A percentile compares a stretch with the other conserved stretches of the same genome.
phyloP scores from a whole-genome alignment of 1,140 invertebrate species.

The Solenopsis invicta region DNA sequence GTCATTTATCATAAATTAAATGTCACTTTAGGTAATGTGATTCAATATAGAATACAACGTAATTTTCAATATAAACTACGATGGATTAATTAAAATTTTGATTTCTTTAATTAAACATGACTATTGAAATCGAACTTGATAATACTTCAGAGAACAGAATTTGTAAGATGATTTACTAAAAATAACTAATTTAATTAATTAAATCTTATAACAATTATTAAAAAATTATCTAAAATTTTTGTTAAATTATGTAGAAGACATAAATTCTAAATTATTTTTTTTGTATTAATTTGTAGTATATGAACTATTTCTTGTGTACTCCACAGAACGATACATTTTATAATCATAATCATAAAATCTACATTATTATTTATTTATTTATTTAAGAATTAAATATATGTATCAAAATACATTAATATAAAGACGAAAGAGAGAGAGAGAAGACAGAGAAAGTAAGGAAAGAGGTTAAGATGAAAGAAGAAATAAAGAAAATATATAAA shows the following conservation, averaged over 20 bases:
- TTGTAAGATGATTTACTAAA: constrained; percentile 65
- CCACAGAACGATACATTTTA: background rate
- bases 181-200: background rate
- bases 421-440: background rate
- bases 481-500: background rate
- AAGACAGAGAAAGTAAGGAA: background rate
- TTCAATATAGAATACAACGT: background rate
- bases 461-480: background rate
- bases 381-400: background rate
- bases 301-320: background rate
- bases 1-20: constrained; percentile 14
- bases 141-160: constrained; percentile 75
- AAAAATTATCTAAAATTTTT: background rate
- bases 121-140: constrained; percentile 77
- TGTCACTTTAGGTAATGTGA: constrained; percentile 1
- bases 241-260: background rate
- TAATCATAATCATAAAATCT: background rate
- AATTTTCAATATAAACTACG: constrained; percentile 10
- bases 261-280: constrained; percentile 9
- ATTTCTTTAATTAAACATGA: constrained; percentile 61
- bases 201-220: background rate
- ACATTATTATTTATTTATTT: constrained; percentile 19
- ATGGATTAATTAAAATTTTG: constrained; percentile 28
- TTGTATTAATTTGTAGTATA: background rate
- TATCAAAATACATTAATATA: background rate